phyloP scores from a whole-genome alignment of 2,113 vertebrate species.

The Orcinus orca region DNA sequence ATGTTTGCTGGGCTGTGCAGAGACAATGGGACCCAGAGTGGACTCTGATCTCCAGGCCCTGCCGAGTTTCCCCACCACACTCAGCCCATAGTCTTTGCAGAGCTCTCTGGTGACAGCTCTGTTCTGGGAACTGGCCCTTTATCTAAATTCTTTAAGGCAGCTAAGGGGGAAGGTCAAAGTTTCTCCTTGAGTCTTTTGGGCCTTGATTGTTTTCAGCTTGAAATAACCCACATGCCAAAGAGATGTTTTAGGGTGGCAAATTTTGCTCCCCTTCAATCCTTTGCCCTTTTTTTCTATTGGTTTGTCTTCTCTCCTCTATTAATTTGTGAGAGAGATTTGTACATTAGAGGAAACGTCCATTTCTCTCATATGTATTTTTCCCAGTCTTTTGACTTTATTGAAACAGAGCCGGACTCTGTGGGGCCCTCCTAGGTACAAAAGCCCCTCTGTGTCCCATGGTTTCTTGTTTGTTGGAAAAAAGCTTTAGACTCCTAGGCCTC shows the following conservation, averaged over 20 bases:
- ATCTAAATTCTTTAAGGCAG: neutral
- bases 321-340: neutral
- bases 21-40: neutral
- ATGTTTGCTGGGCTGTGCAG: neutral
- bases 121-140: neutral
- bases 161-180: neutral
- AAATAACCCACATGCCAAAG: neutral
- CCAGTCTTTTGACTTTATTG: neutral
- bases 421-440: neutral
- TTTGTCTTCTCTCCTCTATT: neutral
- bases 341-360: neutral
- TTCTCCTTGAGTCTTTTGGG: neutral
- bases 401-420: accelerated
- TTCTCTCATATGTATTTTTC: neutral
- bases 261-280: neutral
- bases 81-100: neutral
- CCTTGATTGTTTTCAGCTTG: neutral
- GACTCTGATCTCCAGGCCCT: neutral
- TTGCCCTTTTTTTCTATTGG: neutral
- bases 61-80: neutral
- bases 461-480: neutral
- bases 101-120: neutral
- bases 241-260: neutral
- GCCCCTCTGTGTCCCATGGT: neutral
- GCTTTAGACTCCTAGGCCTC: neutral